Percentiles rank a stretch among this genome's conserved stretches.
Evolutionary conservation across 2,797 vertebrate species (phyloP).

Genomic region (Pteronotus mesoamericanus): DNA sequence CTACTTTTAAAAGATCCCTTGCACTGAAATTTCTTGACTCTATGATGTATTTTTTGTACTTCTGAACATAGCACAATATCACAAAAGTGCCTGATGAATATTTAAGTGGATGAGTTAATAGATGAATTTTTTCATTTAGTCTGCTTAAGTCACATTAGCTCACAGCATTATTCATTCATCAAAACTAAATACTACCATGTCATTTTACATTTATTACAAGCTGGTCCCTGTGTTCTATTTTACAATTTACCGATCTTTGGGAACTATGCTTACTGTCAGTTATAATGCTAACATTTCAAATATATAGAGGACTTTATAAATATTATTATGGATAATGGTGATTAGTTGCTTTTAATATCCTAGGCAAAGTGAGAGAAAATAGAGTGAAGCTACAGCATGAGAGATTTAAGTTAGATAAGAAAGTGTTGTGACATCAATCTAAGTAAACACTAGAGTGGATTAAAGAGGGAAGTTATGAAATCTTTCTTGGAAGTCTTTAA

Average conservation of each 20-base stretch:
- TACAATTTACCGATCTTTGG: conserved; percentile 28
- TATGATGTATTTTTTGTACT: not conserved
- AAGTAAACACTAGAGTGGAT: conserved; percentile 27
- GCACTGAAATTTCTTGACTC: not conserved
- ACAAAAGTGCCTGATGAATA: conserved; percentile 36
- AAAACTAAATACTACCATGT: conserved; percentile 30
- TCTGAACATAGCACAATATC: not conserved
- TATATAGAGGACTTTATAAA: not conserved
- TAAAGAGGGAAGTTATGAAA: conserved; percentile 15
- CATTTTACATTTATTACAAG: conserved; percentile 41
- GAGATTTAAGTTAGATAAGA: conserved; percentile 47
- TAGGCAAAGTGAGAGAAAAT: not conserved
- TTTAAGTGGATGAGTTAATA: conserved; percentile 45
- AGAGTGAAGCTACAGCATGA: not conserved
- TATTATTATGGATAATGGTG: not conserved
- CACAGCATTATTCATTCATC: conserved; percentile 49
- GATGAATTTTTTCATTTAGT: conserved; percentile 45
- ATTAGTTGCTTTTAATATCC: conserved; percentile 37
- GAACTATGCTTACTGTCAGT: not conserved
- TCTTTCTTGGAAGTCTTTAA: not conserved
- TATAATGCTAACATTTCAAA: conserved; percentile 45
- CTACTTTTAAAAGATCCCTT: not conserved
- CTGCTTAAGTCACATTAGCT: conserved; percentile 25
- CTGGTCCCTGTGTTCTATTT: not conserved
- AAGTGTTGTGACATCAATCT: conserved; percentile 10